phyloP scores from a whole-genome alignment of 2,797 vertebrate genomes.

The Columba guinea region DNA sequence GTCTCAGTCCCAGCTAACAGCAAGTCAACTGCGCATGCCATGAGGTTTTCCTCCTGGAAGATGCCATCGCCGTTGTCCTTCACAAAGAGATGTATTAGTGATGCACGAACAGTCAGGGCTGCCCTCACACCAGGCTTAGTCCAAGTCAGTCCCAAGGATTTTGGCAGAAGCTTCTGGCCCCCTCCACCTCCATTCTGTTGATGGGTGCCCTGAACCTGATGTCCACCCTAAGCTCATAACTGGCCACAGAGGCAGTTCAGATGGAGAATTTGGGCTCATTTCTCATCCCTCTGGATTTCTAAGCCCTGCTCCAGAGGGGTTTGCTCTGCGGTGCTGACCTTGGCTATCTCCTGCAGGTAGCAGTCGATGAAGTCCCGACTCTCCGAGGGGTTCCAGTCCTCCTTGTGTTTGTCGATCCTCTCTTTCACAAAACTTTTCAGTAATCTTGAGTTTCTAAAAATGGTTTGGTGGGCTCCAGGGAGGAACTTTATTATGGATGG shows the following conservation, averaged over 20 bases:
- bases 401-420: too few species aligned
- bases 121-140: too few species aligned
- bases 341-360: too few species aligned
- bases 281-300: background rate
- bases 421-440: too few species aligned
- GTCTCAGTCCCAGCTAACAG: slow-evolving; percentile 89
- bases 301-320: background rate
- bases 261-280: fast-evolving
- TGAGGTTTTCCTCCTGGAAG: slow-evolving; percentile 81
- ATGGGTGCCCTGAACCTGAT: background rate
- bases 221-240: background rate
- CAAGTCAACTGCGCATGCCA: slow-evolving; percentile 80
- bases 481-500: slow-evolving; percentile 74
- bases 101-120: too few species aligned
- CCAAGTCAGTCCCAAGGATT: background rate
- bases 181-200: too few species aligned
- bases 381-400: too few species aligned
- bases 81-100: background rate
- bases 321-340: too few species aligned
- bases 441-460: too few species aligned
- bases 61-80: slow-evolving; percentile 1
- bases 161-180: background rate
- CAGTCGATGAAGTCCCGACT: too few species aligned
- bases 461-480: slow-evolving; percentile 22
- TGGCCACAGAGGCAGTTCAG: background rate